phyloP scores from a whole-genome alignment of 1,140 invertebrate genomes.

The Rhynchophorus ferrugineus region DNA sequence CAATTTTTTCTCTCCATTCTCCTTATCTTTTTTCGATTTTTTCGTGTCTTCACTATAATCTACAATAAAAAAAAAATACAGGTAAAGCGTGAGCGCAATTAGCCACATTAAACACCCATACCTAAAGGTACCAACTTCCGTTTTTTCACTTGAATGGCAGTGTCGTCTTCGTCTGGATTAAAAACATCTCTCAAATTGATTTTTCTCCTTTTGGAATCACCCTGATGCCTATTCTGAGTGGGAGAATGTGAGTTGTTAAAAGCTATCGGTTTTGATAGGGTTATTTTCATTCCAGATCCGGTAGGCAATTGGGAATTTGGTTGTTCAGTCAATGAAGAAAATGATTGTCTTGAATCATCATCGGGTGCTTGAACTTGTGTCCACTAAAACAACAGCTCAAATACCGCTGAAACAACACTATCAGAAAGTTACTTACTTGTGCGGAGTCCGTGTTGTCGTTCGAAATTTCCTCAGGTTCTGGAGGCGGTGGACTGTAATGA shows the following conservation, averaged over 20 bases:
- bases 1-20: conserved; percentile 56
- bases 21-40: conserved; percentile 48
- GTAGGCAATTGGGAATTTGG: conserved; percentile 25
- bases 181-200: conserved; percentile 80
- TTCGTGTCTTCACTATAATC: conserved; percentile 63
- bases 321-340: conserved; percentile 33
- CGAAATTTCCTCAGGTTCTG: conserved; percentile 24
- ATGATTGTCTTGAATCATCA: conserved; percentile 37
- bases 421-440: too few relatives aligned
- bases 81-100: too few relatives aligned
- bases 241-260: conserved; percentile 37
- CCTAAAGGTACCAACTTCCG: conserved; percentile 77
- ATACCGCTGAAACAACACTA: neutral
- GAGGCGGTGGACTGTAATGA: conserved; percentile 32
- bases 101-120: conserved; percentile 33
- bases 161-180: conserved; percentile 82
- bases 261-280: conserved; percentile 35
- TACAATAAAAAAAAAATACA: too few relatives aligned
- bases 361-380: conserved; percentile 37
- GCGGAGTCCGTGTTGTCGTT: conserved; percentile 30
- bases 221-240: conserved; percentile 35
- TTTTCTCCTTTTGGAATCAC: conserved; percentile 42
- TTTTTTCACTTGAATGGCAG: conserved; percentile 57
- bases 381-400: conserved; percentile 35
- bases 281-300: conserved; percentile 37